Percentiles rank a stretch among this genome's conserved stretches.
phyloP scores from a whole-genome alignment of 2,888 invertebrate species.

The Diploptera punctata region DNA sequence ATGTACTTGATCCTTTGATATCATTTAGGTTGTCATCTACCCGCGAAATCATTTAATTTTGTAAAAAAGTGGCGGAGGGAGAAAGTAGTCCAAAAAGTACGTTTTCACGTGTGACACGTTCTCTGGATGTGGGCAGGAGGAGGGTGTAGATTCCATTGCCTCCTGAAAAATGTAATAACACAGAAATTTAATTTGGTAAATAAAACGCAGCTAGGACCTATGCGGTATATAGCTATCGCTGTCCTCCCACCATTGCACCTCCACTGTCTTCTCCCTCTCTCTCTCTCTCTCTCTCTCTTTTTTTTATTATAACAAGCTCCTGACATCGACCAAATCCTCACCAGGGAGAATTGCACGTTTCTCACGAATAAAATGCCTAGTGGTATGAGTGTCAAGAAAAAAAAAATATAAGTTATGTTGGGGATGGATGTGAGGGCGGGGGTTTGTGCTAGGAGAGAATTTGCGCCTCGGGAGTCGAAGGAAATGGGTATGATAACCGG shows the following conservation, averaged over 20 bases:
- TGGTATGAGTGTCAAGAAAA: neutral
- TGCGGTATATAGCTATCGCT: neutral
- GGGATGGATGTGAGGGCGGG: neutral
- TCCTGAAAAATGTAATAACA: conserved; percentile 41
- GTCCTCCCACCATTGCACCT: neutral
- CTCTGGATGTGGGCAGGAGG: no score
- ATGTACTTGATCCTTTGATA: conserved; percentile 44
- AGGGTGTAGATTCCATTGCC: no score
- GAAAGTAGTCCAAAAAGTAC: neutral
- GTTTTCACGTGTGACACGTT: no score
- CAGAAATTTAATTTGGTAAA: conserved; percentile 43
- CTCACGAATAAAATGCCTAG: neutral
- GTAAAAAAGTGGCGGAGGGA: conserved; percentile 16
- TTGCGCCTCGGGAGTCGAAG: conserved; percentile 47
- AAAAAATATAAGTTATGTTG: neutral
- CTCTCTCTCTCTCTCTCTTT: neutral
- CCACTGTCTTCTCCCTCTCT: neutral
- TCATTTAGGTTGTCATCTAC: conserved; percentile 44
- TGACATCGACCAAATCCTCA: conserved; percentile 19
- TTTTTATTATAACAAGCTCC: conserved; percentile 19
- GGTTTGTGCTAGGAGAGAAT: neutral
- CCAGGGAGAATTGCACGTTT: neutral
- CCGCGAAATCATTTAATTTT: conserved; percentile 45
- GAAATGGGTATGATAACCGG: conserved; percentile 61
- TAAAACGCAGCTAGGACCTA: conserved; percentile 34